A percentile compares a stretch with the other conserved stretches of the same genome.
phyloP scores from a whole-genome alignment of 2,888 invertebrate species.

The Gasteruption jaculator region DNA sequence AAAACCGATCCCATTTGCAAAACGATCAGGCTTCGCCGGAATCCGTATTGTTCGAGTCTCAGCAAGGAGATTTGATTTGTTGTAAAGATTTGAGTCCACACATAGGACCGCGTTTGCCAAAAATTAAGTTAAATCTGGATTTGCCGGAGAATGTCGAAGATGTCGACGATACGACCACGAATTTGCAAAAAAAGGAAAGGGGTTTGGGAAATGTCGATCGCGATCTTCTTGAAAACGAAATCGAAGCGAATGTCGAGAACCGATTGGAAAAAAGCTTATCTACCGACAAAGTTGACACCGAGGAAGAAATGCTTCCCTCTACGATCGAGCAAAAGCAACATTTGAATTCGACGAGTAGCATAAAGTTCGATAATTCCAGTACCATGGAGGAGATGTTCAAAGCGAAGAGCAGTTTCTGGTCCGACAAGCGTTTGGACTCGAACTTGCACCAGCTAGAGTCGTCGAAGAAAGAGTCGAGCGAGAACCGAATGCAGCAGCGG shows the following conservation, averaged over 20 bases:
- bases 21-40: constrained; percentile 30
- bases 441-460: no score
- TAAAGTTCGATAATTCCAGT: constrained; percentile 2
- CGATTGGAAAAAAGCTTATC: constrained; percentile 14
- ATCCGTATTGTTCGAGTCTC: constrained; percentile 26
- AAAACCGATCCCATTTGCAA: no score
- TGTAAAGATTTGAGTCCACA: constrained; percentile 33
- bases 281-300: constrained; percentile 8
- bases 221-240: constrained; percentile 1
- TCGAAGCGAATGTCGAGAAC: neutral
- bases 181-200: constrained; percentile 16
- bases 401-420: no score
- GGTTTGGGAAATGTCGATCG: constrained; percentile 4
- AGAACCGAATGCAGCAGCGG: no score
- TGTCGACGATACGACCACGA: constrained; percentile 13
- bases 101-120: constrained; percentile 23
- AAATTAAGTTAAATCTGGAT: constrained; percentile 29
- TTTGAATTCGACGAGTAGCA: neutral
- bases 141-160: constrained; percentile 27
- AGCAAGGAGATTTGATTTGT: constrained; percentile 20
- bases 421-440: no score
- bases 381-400: neutral
- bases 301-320: no score
- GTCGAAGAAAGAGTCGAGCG: no score
- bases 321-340: no score